These are phyloP conservation scores for Tupaia chinensis DNA, from an alignment of 2,113 vertebrate species.

Conservation along the genomic window DNA sequence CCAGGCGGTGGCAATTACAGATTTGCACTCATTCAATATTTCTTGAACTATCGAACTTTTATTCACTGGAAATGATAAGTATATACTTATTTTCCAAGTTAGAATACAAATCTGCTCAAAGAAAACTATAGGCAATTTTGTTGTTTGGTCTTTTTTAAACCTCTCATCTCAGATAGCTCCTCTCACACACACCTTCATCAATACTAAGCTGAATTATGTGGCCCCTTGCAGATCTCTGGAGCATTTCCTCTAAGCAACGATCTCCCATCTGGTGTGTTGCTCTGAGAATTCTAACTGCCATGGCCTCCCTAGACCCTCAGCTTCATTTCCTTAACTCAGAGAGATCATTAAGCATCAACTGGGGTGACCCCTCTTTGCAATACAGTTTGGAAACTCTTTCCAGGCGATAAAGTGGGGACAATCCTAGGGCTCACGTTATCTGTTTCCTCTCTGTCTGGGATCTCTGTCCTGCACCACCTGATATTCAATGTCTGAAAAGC, in stretches of 20 bases:
- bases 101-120: neutral
- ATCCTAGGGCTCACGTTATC: neutral
- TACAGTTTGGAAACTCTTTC: neutral
- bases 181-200: neutral
- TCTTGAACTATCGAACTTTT: neutral
- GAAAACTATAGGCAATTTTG: neutral
- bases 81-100: neutral
- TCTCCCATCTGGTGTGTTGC: neutral
- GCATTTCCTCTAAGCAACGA: neutral
- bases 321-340: neutral
- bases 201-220: neutral
- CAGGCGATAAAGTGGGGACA: neutral
- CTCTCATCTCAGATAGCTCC: neutral
- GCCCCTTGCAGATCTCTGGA: neutral
- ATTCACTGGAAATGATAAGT: conserved; percentile 3
- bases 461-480: neutral
- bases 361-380: neutral
- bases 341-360: neutral
- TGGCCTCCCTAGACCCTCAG: neutral
- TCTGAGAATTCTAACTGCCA: neutral
- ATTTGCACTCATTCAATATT: neutral
- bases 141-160: neutral
- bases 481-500: neutral
- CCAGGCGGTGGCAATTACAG: too few species aligned
- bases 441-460: neutral